Base-by-base conservation (phyloP, 2,888 invertebrate species). In the Azorinus chamasolen region DNA sequence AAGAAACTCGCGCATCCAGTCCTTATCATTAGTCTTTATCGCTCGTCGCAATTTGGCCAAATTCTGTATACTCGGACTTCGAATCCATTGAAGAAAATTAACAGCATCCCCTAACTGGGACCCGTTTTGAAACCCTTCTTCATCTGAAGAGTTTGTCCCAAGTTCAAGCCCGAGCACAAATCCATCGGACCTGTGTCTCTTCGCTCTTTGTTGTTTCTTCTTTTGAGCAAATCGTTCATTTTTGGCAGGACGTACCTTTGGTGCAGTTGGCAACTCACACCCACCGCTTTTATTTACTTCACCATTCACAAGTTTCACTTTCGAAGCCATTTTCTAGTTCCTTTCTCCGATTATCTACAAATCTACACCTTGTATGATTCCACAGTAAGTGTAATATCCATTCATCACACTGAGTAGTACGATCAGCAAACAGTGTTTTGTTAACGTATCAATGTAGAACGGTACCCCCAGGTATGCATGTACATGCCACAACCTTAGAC, bases 1-100 rank as follows among this genome's bases (percentile, higher is more conserved):
- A 53, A 90, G 66, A 66, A 90, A 90, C 32, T 86, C 85, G 51
- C 79, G 78, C 88, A 90, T 90, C 89, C 90, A 90, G 57, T 89
- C 89, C 10, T 84, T 78, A 66, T 90, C 90, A 51, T 88, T 89
- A 3, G 73, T 75, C 61, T 86, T 87, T 41, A 90, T 86, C n/a
- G 86, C 82, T 61, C 87, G 83, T 24, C 90, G 71, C 24, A 90
- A 76, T 55, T 85, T 88, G 16, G 88, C 86, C 61, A 90, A 58
- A 65, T 85, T 89, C 65, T 88, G 89, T 24, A 90, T 76, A 6
- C 80, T 87, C 1, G 89, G 89, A 63, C 89, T 90, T 22, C 89
- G 79, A 25, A 90, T 83, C 87, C 88, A 88, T 20, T 73, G 57
- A 14, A 90, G 74, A 65, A 90, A 90, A 69, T 87, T 86, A 4